phyloP scores from a whole-genome alignment of 2,888 invertebrate genomes.

The Fragum sueziense region DNA sequence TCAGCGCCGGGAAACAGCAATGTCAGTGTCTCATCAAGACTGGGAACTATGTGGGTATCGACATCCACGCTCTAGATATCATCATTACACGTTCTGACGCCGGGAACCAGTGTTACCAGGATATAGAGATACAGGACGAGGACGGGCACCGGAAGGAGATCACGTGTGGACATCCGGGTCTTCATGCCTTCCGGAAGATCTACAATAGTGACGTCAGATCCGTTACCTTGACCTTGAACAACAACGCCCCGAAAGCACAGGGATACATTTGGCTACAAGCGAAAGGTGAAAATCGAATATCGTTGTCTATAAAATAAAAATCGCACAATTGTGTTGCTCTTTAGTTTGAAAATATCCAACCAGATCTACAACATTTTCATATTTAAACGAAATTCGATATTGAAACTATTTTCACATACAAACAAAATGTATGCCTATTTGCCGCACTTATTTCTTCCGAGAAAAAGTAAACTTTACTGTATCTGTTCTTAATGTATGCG shows the following conservation, averaged over 20 bases:
- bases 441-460: too few species aligned
- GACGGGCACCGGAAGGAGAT: slow-evolving; percentile 66
- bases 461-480: too few species aligned
- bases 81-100: slow-evolving; percentile 61
- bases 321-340: too few species aligned
- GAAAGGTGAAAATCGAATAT: slow-evolving; percentile 71
- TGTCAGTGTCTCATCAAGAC: slow-evolving; percentile 73
- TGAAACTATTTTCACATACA: too few species aligned
- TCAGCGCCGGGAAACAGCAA: slow-evolving; percentile 58
- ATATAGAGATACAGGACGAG: slow-evolving; percentile 67
- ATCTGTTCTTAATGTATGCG: too few species aligned
- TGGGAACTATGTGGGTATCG: slow-evolving; percentile 64
- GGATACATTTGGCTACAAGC: slow-evolving; percentile 75
- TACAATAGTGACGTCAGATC: slow-evolving; percentile 71
- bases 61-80: slow-evolving; percentile 70
- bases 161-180: slow-evolving; percentile 71
- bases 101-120: slow-evolving; percentile 63
- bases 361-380: too few species aligned
- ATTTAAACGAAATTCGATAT: too few species aligned
- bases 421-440: too few species aligned
- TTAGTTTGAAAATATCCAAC: too few species aligned
- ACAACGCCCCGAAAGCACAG: slow-evolving; percentile 61
- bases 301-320: too few species aligned
- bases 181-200: slow-evolving; percentile 72
- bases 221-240: slow-evolving; percentile 70